Conservation (phyloP, 1,140 invertebrate genomes). For the Drosophila gunungcola region DNA sequence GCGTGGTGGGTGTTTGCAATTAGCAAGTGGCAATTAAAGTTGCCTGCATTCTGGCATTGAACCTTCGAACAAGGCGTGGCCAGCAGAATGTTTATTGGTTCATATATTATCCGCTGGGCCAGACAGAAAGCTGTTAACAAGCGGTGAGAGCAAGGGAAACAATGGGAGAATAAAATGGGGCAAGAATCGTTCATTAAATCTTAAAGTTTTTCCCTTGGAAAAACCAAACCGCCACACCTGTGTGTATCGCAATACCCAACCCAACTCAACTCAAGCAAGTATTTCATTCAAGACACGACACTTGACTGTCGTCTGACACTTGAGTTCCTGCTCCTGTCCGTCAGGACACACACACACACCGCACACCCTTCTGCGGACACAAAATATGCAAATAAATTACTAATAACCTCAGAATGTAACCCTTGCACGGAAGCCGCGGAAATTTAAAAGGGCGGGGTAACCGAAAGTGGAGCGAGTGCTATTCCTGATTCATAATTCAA, state of each 20-base stretch:
- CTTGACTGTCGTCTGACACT: conserved; percentile 77
- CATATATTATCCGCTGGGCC: conserved; percentile 39
- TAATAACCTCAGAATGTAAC: conserved; percentile 80
- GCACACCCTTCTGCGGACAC: conserved; percentile 18
- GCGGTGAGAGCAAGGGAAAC: not conserved
- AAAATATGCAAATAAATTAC: conserved; percentile 83
- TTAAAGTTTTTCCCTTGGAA: not conserved
- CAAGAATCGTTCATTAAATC: conserved; percentile 8
- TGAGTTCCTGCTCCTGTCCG: conserved; percentile 58
- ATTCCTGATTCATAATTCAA: conserved; percentile 79
- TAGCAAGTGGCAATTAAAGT: conserved; percentile 81
- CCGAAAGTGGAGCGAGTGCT: conserved; percentile 20
- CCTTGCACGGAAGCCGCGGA: conserved; percentile 65
- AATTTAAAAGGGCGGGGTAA: not conserved
- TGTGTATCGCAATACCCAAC: conserved; percentile 18
- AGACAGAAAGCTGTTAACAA: conserved; percentile 3
- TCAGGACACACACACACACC: conserved; percentile 19
- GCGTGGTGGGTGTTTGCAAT: conserved; percentile 62
- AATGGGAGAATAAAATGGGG: not conserved
- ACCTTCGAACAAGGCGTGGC: conserved; percentile 7
- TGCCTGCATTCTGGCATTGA: conserved; percentile 54
- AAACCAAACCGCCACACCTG: not conserved
- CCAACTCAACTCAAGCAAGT: conserved; percentile 58
- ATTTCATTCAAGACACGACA: conserved; percentile 76
- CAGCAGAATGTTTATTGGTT: conserved; percentile 40